Conservation (phyloP, 1,140 invertebrate species). For the Cecropterus lyciades region DNA sequence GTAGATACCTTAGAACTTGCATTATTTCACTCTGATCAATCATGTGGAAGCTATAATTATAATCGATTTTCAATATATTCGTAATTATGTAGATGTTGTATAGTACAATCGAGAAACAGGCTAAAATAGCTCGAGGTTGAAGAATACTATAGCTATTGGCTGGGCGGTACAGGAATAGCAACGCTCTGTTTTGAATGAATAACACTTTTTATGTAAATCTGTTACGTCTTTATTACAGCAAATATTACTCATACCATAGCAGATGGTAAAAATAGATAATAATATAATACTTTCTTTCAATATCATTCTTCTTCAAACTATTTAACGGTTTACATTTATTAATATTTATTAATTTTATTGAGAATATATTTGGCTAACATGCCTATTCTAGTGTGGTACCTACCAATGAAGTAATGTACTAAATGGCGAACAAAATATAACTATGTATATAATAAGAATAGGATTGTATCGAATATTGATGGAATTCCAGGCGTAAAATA, state of each 20-base stretch:
- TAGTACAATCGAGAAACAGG: slow-evolving; percentile 64
- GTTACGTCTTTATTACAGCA: slow-evolving; percentile 31
- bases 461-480: too few species aligned
- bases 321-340: too few species aligned
- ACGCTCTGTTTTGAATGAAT: slow-evolving; percentile 59
- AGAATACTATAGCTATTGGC: slow-evolving; percentile 65
- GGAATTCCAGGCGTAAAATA: too few species aligned
- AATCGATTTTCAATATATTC: background rate
- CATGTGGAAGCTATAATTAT: background rate
- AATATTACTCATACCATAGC: slow-evolving; percentile 30
- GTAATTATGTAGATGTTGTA: slow-evolving; percentile 28
- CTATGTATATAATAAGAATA: too few species aligned
- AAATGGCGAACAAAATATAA: too few species aligned
- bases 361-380: too few species aligned
- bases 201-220: slow-evolving; percentile 45
- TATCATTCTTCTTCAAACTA: background rate
- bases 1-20: too few species aligned
- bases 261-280: slow-evolving; percentile 2
- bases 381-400: too few species aligned
- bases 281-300: background rate
- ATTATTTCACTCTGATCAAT: too few species aligned
- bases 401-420: too few species aligned
- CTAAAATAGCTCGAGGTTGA: slow-evolving; percentile 72
- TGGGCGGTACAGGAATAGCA: slow-evolving; percentile 68
- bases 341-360: too few species aligned